These are phyloP conservation scores for Platycheirus rosarum DNA, from an alignment of 2,888 invertebrate species.

Conservation along the genomic window DNA sequence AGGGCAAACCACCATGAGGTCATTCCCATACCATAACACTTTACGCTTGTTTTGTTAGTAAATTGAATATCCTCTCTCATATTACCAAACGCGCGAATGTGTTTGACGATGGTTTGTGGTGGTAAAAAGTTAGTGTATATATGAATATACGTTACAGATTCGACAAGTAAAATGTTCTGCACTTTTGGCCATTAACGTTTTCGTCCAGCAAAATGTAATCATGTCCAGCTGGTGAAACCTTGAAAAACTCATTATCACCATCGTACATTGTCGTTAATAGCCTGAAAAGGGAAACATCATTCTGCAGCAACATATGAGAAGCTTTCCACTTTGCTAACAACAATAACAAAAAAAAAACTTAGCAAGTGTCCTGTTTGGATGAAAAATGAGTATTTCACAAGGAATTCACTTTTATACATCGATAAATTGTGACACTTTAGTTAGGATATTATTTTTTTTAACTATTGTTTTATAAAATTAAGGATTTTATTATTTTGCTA, in stretches of 20 bases:
- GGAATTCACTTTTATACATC: too few relatives aligned
- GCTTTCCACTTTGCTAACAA: constrained; percentile 6
- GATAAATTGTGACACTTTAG: too few relatives aligned
- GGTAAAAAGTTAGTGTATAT: too few relatives aligned
- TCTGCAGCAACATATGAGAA: constrained; percentile 4
- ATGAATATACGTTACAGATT: constrained; percentile 43
- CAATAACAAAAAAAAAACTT: constrained; percentile 26
- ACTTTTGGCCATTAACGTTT: constrained; percentile 65
- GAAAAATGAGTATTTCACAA: constrained; percentile 5
- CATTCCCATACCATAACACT: too few relatives aligned
- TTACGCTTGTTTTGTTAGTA: too few relatives aligned
- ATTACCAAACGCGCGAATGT: not conserved
- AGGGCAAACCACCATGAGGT: too few relatives aligned
- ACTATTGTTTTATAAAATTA: too few relatives aligned
- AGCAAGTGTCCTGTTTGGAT: constrained; percentile 47
- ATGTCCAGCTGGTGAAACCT: constrained; percentile 70
- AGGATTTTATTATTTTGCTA: too few relatives aligned
- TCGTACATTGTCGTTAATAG: constrained; percentile 50
- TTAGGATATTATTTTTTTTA: too few relatives aligned
- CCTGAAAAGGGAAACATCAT: constrained; percentile 26
- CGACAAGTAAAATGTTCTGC: constrained; percentile 55
- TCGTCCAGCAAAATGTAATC: constrained; percentile 70
- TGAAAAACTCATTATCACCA: constrained; percentile 71
- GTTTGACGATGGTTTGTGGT: constrained; percentile 8
- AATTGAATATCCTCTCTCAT: not conserved